phyloP scores from a whole-genome alignment of 2,888 invertebrate genomes.

The Tanytarsus gracilentus region DNA sequence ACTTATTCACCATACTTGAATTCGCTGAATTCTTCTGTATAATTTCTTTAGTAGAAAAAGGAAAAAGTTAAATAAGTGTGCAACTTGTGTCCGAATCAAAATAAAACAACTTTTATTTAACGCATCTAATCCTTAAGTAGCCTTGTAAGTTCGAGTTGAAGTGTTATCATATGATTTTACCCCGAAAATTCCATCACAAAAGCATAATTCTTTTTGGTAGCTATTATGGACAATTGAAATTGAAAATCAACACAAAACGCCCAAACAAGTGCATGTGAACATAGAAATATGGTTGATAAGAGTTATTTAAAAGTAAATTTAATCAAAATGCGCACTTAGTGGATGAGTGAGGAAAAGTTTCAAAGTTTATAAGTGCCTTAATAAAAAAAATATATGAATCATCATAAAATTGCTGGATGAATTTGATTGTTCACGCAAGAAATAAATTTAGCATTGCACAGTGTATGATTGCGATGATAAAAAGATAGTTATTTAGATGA shows the following conservation, averaged over 20 bases:
- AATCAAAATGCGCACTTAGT: too few species aligned
- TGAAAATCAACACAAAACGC: too few species aligned
- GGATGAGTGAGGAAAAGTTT: neutral
- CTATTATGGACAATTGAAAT: neutral
- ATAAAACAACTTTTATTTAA: neutral
- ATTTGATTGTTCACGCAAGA: neutral
- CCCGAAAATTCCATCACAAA: slow-evolving; percentile 14
- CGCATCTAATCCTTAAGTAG: slow-evolving; percentile 19
- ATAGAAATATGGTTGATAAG: neutral
- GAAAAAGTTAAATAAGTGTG: neutral
- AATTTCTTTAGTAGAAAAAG: neutral
- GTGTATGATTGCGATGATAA: neutral
- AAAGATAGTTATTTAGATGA: neutral
- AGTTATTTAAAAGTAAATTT: too few species aligned
- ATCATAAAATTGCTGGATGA: slow-evolving; percentile 22
- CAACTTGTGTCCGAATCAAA: slow-evolving; percentile 10
- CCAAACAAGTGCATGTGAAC: neutral
- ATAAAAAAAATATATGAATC: slow-evolving; percentile 1
- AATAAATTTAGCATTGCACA: neutral
- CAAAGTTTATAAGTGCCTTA: neutral
- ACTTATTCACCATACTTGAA: too few species aligned
- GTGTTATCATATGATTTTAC: neutral
- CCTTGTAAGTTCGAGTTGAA: slow-evolving; percentile 8
- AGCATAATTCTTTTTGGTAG: neutral
- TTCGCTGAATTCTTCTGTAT: too few species aligned